phyloP scores from a whole-genome alignment of 2,797 vertebrate genomes.

The Sparus aurata region DNA sequence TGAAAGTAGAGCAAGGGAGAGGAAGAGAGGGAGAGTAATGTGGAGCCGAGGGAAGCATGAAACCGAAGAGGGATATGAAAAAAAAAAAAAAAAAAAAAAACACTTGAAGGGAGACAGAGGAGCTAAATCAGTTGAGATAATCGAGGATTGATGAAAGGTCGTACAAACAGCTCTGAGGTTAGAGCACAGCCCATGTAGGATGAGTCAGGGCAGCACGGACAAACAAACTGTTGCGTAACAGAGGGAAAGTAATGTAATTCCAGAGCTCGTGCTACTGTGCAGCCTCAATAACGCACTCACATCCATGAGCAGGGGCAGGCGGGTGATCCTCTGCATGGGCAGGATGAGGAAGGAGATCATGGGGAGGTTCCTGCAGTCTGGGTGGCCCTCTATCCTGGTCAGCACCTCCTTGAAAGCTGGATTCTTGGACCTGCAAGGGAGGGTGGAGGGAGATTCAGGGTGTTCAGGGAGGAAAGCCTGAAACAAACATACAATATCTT shows the following conservation, averaged over 20 bases:
- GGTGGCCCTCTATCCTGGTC: conserved; percentile 90
- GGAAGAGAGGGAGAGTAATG: conserved; percentile 41
- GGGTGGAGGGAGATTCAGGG: not conserved
- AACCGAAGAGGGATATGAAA: conserved; percentile 21
- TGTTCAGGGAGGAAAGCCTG: conserved; percentile 7
- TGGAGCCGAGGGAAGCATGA: conserved; percentile 46
- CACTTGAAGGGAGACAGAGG: conserved; percentile 20
- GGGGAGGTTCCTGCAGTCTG: conserved; percentile 94
- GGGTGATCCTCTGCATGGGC: conserved; percentile 98
- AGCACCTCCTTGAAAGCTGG: conserved; percentile 92
- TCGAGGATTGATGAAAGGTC: conserved; percentile 31
- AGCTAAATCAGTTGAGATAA: conserved; percentile 32
- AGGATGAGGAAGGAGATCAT: conserved; percentile 99
- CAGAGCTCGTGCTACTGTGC: conserved; percentile 30
- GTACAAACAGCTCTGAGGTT: conserved; percentile 39
- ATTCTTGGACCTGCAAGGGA: conserved; percentile 88
- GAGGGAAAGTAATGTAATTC: conserved; percentile 52
- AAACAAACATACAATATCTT: conserved; percentile 16
- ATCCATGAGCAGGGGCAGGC: conserved; percentile 97
- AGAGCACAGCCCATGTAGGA: conserved; percentile 24
- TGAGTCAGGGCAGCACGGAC: conserved; percentile 18
- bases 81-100: conserved; percentile 5
- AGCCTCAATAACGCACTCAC: conserved; percentile 84
- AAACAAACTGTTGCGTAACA: conserved; percentile 69
- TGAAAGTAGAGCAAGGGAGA: conserved; percentile 40